A percentile compares a stretch with the other conserved stretches of the same genome.
Evolutionary conservation across 2,888 invertebrate genomes (phyloP).

Genomic region (Exephanes ischioxanthus): DNA sequence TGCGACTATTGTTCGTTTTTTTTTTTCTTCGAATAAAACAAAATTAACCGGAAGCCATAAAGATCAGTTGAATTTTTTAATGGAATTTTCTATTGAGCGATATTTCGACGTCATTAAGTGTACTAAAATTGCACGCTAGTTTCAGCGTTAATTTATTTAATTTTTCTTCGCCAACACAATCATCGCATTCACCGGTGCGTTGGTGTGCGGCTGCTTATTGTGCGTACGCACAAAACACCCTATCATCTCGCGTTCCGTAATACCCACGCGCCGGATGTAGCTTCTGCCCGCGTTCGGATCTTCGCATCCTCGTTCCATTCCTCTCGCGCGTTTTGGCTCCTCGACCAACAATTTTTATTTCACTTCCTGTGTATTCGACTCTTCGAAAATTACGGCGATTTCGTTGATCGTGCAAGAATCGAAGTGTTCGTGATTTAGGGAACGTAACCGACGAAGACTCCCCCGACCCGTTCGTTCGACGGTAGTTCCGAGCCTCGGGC

Average conservation of each 20-base stretch:
- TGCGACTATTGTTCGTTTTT: neutral
- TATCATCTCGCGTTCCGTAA: conserved; percentile 57
- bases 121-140: neutral
- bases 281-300: conserved; percentile 41
- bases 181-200: neutral
- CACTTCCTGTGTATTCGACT: conserved; percentile 39
- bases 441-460: conserved; percentile 20
- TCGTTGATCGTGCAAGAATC: conserved; percentile 39
- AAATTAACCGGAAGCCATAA: neutral
- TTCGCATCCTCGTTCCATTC: conserved; percentile 44
- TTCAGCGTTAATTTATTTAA: neutral
- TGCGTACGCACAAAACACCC: conserved; percentile 51
- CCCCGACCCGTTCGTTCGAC: conserved; percentile 10
- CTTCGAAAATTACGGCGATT: conserved; percentile 55
- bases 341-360: conserved; percentile 33
- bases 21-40: no score
- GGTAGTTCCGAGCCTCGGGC: conserved; percentile 13
- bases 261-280: conserved; percentile 56
- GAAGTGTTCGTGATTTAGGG: conserved; percentile 49
- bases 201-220: conserved; percentile 25
- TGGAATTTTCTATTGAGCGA: neutral
- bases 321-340: conserved; percentile 3
- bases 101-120: neutral
- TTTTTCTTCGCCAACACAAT: neutral
- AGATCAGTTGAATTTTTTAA: neutral